Percentiles rank a stretch among this genome's conserved stretches.
Evolutionary conservation across 2,797 vertebrate genomes (phyloP).

Genomic region (Heterohyrax brucei): DNA sequence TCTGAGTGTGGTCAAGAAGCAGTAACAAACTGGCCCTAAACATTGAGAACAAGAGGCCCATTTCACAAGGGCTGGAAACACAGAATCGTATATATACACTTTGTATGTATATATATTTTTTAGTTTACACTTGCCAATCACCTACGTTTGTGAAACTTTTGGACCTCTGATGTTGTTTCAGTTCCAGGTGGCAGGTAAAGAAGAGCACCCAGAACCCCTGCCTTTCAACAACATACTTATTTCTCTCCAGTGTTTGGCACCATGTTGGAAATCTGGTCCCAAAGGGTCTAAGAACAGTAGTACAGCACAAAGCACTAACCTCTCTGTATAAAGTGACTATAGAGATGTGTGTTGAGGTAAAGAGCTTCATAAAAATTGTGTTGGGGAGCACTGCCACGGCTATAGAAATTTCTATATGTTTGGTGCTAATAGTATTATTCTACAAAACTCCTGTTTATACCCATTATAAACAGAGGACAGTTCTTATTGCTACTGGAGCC

Average conservation of each 20-base stretch:
- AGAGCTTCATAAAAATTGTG: constrained; percentile 83
- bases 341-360: constrained; percentile 88
- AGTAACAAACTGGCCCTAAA: constrained; percentile 43
- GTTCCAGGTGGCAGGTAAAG: background rate
- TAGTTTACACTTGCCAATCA: constrained; percentile 35
- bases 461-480: constrained; percentile 72
- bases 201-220: constrained; percentile 33
- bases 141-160: background rate
- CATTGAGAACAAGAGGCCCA: background rate
- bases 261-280: constrained; percentile 84
- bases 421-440: constrained; percentile 85
- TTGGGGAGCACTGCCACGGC: constrained; percentile 80
- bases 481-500: constrained; percentile 89
- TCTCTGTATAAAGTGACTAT: constrained; percentile 85
- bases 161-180: constrained; percentile 10
- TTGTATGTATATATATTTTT: background rate
- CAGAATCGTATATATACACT: no score
- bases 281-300: constrained; percentile 86
- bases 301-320: constrained; percentile 85
- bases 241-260: constrained; percentile 58
- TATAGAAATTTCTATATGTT: constrained; percentile 79
- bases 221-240: background rate
- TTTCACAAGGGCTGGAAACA: background rate
- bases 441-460: constrained; percentile 86
- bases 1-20: background rate